Base-by-base conservation (phyloP, 2,888 invertebrate species). In the Callyntrura guangdongensis region DNA sequence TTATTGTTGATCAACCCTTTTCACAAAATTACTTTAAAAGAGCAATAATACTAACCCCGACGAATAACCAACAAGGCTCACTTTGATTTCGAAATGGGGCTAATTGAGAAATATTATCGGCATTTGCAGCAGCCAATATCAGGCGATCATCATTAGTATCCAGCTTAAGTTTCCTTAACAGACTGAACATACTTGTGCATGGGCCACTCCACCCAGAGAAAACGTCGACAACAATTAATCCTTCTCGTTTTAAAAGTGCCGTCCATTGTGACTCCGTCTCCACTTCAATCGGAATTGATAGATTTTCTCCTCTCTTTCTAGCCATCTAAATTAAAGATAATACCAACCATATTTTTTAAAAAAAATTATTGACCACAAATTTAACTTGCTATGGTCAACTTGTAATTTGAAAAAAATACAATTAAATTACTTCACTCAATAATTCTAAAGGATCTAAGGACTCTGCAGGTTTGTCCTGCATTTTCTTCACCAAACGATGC, bases 171-270 rank as follows among this genome's bases (percentile, higher is more conserved):
- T 93, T 91, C 59, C 93, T 92, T 74, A 94, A 83, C 59, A 93
- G 90, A 79, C 91, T 93, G 20, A 92, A 81, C 94, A 94, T 93
- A 64, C 92, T 92, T 5, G 83, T 79, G 59, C 94, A 93, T 20
- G 94, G 94, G 14, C 94, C 94, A 86, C 92, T 92, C 94, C 94
- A 94, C 25, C 92, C 91, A 0, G 94, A 84, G 45, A 91, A 93
- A 14, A 94, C 94, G 69, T 94, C 94, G 11, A 92, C 93, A 45
- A 94, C 91, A 77, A 94, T 92, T 6, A 94, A 81, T n/a, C 94
- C 94, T 77, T 94, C 94, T 22, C 92, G 61, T n/a, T 92, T 90
- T 8, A 94, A 47, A 8, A 94, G 67, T n/a, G 83, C 74, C 47
- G 88, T 86, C 93, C 93, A 94, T 79, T 94, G 94, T n/a, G 85